Base-by-base conservation (phyloP, 2,113 vertebrate genomes). In the Thalassoma bifasciatum region DNA sequence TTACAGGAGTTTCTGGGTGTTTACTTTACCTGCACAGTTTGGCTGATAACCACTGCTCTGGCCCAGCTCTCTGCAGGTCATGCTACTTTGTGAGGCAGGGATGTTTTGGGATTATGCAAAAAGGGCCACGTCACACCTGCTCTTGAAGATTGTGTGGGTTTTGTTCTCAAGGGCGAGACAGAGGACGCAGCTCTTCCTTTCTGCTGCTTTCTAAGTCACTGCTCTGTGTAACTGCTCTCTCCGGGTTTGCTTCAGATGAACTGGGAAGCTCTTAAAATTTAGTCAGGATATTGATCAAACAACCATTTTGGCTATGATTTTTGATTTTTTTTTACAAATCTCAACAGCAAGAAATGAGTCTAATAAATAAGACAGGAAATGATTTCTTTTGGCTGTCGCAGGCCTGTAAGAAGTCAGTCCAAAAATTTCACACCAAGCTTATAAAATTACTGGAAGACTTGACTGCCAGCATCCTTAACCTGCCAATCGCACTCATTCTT, bases 91-190 rank as follows among this genome's bases (percentile, higher is more conserved):
- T 49, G 46, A n/a, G n/a, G 46, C 46, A 49, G 46, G 19, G 46
- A 49, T n/a, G 46, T n/a, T n/a, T 49, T 49, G 46, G 46, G 46
- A 49, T n/a, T 49, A 49, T 49, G 46, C 46, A 49, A n/a, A 49
- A 2, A 49, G 46, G 17, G 10, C 19, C n/a, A 4, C n/a, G 17
- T 19, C 44, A 46, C 5, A 46, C 44, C 46, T 49, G 46, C 19
- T n/a, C 8, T 49, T 9, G 46, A 49, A 21, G 46, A 49, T 49
- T 49, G 19, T 21, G 46, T 19, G 8, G 46, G 8, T n/a, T 49
- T 49, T 49, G 46, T 49, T 49, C 46, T 49, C 46, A 49, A 49
- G 46, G 46, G 46, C 46, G 13, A 21, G n/a, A 19, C 19, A 49
- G 19, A 49, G 46, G 46, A 49, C 19, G n/a, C 7, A 49, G 46